phyloP scores from a whole-genome alignment of 2,797 vertebrate species.

The Gymnopithys bicolor region DNA sequence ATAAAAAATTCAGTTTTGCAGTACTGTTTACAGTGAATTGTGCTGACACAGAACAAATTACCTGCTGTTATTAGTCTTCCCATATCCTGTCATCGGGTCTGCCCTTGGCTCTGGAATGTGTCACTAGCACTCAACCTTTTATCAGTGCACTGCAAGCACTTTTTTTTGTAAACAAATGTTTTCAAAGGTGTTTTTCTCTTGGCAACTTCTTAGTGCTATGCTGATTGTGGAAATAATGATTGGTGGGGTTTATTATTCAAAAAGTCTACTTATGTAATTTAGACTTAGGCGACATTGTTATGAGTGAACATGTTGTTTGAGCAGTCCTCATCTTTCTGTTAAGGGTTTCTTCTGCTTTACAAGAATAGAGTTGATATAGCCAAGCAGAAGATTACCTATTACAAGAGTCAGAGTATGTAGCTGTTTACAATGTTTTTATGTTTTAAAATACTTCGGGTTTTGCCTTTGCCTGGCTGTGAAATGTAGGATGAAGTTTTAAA shows the following conservation, averaged over 20 bases:
- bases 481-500: background rate
- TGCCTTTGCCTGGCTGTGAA: background rate
- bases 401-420: background rate
- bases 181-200: background rate
- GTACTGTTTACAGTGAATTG: background rate
- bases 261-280: background rate
- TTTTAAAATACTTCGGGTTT: background rate
- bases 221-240: background rate
- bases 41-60: background rate
- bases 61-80: background rate
- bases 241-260: background rate
- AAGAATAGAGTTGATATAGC: background rate
- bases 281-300: background rate
- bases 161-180: background rate
- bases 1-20: background rate
- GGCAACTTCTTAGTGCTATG: background rate
- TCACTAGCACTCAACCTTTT: background rate
- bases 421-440: background rate
- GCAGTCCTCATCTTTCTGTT: background rate
- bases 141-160: background rate
- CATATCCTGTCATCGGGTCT: background rate
- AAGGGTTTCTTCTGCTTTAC: background rate
- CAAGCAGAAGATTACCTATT: background rate
- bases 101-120: conserved; percentile 7
- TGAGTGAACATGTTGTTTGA: background rate